Conservation (phyloP, 1,140 invertebrate species). For the Cydia splendana region DNA sequence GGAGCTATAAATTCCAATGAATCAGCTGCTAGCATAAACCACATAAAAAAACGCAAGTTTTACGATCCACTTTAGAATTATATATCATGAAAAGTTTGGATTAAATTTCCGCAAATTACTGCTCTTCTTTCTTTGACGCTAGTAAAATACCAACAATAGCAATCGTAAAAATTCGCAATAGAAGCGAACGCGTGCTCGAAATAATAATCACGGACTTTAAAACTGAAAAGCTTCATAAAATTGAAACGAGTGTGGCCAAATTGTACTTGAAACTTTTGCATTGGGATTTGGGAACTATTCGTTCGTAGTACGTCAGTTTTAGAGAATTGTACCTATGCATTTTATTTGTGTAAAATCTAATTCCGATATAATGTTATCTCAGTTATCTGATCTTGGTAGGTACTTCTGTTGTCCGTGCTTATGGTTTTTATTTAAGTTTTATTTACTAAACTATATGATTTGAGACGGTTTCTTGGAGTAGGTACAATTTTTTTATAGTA, state of each 20-base stretch:
- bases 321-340: neutral
- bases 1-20: too few species aligned
- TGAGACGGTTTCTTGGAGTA: neutral
- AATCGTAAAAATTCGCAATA: constrained; percentile 40
- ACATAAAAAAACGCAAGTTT: constrained; percentile 8
- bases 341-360: neutral
- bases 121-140: constrained; percentile 31
- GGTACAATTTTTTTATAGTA: neutral
- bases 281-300: neutral
- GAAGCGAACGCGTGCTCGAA: constrained; percentile 39
- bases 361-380: too few species aligned
- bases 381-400: too few species aligned
- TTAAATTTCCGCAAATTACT: constrained; percentile 33
- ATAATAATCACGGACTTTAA: constrained; percentile 40
- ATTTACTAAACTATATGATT: too few species aligned
- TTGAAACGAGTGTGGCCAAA: constrained; percentile 36
- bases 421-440: too few species aligned
- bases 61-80: constrained; percentile 9
- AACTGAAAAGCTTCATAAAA: constrained; percentile 40
- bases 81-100: constrained; percentile 33
- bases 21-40: neutral
- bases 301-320: neutral
- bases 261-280: constrained; percentile 23
- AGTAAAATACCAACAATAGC: constrained; percentile 39
- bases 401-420: too few species aligned